Percentiles rank a stretch among this genome's conserved stretches.
Conservation (phyloP, 2,113 vertebrate species). For the Colinus virginianus region DNA sequence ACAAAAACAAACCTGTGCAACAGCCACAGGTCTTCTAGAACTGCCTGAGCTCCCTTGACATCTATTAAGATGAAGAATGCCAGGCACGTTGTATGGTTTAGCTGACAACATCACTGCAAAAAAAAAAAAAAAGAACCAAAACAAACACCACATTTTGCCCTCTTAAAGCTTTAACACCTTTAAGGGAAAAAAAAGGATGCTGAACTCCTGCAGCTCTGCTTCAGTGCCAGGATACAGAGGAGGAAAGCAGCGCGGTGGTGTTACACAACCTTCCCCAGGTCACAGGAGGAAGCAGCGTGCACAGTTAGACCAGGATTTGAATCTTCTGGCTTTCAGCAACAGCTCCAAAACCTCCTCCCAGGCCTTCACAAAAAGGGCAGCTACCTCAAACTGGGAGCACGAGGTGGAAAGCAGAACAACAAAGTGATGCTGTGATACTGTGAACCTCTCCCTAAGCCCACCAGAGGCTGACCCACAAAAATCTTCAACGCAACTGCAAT, state of each 20-base stretch:
- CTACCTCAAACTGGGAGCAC: not conserved
- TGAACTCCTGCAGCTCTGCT: not conserved
- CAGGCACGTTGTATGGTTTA: not conserved
- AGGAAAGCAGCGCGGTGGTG: not conserved
- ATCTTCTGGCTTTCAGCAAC: not conserved
- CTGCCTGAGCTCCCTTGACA: not conserved
- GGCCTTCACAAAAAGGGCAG: not conserved
- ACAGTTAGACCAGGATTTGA: not conserved
- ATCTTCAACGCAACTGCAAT: accelerated
- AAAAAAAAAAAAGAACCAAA: too few relatives aligned
- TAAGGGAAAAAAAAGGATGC: not conserved
- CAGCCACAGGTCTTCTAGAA: not conserved
- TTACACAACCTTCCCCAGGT: not conserved
- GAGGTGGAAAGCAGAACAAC: not conserved
- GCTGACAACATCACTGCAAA: not conserved
- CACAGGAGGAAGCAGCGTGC: not conserved
- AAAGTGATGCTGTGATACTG: not conserved
- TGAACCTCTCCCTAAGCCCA: not conserved
- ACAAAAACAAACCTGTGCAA: accelerated
- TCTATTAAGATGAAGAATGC: not conserved
- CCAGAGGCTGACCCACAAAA: not conserved
- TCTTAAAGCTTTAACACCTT: not conserved
- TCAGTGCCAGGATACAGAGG: not conserved
- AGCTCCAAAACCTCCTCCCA: not conserved
- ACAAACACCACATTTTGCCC: not conserved